Evolutionary conservation across 2,888 invertebrate genomes (phyloP), one percentile per base, ranked within the genome.

Genomic region (Dastarcus helophoroides): DNA sequence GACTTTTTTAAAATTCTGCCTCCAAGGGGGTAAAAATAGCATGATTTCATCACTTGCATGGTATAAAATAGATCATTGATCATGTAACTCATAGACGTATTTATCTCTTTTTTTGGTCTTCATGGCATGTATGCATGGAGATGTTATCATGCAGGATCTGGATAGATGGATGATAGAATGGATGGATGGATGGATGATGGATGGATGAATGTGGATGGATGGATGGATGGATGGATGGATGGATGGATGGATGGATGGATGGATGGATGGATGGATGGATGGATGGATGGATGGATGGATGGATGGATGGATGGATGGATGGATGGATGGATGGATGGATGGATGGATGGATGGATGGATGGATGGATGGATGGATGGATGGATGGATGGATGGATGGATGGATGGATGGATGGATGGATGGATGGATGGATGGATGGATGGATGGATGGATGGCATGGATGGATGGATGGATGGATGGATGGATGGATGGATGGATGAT

Each of bases 151-250:
- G n/a, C n/a, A n/a, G n/a, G n/a, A n/a, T n/a, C n/a, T 19, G 19
- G 19, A 19, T 19, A 8, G 19, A 19, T 19, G 19, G 19, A 19
- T 19, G 19, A 8, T 7, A 7, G 19, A 8, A 19, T 19, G 24
- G 24, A 24, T 24, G 24, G 24, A 24, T 24, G 24, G 24, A 24
- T 24, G 24, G 24, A 24, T 24, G 24, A 24, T 24, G 24, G 24
- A 24, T 24, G 24, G 24, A 24, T 24, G 24, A 10, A 24, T 24
- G 9, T 24, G 24, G 24, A 24, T 24, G 24, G 24, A 24, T 24
- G 24, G 24, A 24, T 24, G 24, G 24, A 24, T 24, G 24, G 24
- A 24, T 24, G 24, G 24, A 26, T 26, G 26, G 26, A 26, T 26
- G 26, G 26, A 26, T 26, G 7, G 23, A 23, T 23, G 23, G 23